phyloP scores from a whole-genome alignment of 1,140 invertebrate species.

The Rhizoglyphus robini region DNA sequence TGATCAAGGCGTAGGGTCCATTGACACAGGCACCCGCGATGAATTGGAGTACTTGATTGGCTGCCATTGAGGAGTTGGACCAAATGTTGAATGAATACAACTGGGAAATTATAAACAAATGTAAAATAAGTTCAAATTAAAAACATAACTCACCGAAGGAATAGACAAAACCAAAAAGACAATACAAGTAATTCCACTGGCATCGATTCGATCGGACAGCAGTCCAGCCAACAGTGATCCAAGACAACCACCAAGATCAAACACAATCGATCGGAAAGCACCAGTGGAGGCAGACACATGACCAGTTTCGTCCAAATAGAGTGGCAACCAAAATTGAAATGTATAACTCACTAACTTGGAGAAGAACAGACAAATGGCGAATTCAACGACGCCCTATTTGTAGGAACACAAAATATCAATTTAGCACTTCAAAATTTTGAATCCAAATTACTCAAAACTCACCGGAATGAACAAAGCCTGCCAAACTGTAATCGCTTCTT shows the following conservation, averaged over 20 bases:
- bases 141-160: constrained; percentile 59
- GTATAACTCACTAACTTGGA: constrained; percentile 93
- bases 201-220: constrained; percentile 63
- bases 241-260: constrained; percentile 75
- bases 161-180: constrained; percentile 62
- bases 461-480: constrained; percentile 63
- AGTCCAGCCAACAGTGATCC: constrained; percentile 78
- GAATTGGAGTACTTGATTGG: constrained; percentile 29
- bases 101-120: not conserved
- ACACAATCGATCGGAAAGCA: constrained; percentile 70
- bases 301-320: constrained; percentile 21
- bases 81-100: not conserved
- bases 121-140: not conserved
- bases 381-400: constrained; percentile 71
- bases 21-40: constrained; percentile 66
- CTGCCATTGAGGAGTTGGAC: not conserved
- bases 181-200: constrained; percentile 67
- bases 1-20: constrained; percentile 87
- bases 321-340: constrained; percentile 80
- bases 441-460: no score
- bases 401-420: no score
- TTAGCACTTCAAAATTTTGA: no score
- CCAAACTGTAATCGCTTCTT: constrained; percentile 48
- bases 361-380: constrained; percentile 84
- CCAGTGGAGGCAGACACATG: constrained; percentile 50